Evolutionary conservation across 1,140 invertebrate genomes (phyloP).

Genomic region (Drosophila bocki): DNA sequence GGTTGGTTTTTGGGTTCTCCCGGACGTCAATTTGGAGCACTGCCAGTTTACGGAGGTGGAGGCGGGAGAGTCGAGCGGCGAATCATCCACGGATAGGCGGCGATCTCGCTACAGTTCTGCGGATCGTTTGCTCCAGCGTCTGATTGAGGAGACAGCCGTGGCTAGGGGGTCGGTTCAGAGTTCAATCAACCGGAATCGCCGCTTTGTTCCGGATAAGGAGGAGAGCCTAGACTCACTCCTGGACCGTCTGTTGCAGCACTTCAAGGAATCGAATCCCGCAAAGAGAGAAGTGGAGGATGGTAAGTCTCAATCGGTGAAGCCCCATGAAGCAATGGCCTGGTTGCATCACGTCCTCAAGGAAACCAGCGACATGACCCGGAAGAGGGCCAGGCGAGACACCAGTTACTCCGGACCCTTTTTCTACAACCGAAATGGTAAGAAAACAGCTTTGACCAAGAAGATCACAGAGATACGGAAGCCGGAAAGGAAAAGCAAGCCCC

Average conservation of each 20-base stretch:
- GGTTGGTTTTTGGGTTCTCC: slow-evolving; percentile 80
- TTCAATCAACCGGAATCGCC: slow-evolving; percentile 54
- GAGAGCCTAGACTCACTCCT: slow-evolving; percentile 37
- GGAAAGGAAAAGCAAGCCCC: slow-evolving; percentile 64
- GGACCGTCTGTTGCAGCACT: slow-evolving; percentile 45
- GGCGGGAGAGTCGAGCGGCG: slow-evolving; percentile 42
- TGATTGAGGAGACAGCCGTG: slow-evolving; percentile 77
- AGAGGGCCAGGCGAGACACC: slow-evolving; percentile 49
- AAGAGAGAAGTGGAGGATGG: slow-evolving; percentile 44
- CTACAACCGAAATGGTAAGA: slow-evolving; percentile 65
- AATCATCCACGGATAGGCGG: slow-evolving; percentile 31
- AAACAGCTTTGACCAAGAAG: slow-evolving; percentile 69
- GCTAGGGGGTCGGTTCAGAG: slow-evolving; percentile 49
- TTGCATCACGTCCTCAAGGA: slow-evolving; percentile 58
- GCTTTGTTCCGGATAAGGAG: slow-evolving; percentile 67
- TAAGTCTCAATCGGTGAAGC: slow-evolving; percentile 15
- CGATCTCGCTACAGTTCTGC: slow-evolving; percentile 63
- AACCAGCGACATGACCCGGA: slow-evolving; percentile 40
- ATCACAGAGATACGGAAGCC: slow-evolving; percentile 80
- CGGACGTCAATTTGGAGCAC: slow-evolving; percentile 73
- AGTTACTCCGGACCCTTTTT: slow-evolving; percentile 67
- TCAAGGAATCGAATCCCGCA: slow-evolving; percentile 11
- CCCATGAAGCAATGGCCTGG: slow-evolving; percentile 59
- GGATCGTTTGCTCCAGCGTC: slow-evolving; percentile 70
- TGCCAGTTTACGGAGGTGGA: slow-evolving; percentile 78